Percentiles rank a stretch among this genome's conserved stretches.
Evolutionary conservation across 2,888 invertebrate species (phyloP).

Genomic region (Sesia bembeciformis): DNA sequence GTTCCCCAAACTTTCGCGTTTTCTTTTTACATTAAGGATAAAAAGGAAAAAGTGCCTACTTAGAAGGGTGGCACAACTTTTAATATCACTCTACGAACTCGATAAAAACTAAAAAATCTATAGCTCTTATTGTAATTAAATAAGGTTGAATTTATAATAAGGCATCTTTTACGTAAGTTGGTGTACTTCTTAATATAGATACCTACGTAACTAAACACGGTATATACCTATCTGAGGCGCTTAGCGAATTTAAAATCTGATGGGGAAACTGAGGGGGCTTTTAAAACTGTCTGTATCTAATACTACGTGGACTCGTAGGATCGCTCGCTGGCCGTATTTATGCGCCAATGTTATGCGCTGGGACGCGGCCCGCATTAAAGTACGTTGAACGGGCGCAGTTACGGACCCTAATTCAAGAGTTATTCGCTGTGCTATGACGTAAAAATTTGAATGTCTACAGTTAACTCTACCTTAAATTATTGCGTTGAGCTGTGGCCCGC

Average conservation of each 20-base stretch:
- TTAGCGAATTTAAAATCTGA: slow-evolving; percentile 57
- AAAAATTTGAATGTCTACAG: too few relatives aligned
- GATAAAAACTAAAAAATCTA: background rate
- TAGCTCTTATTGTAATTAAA: background rate
- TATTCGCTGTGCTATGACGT: too few relatives aligned
- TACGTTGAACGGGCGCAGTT: too few relatives aligned
- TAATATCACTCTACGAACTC: slow-evolving; percentile 37
- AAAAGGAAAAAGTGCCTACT: slow-evolving; percentile 56
- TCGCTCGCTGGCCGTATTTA: too few relatives aligned
- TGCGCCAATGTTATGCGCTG: too few relatives aligned
- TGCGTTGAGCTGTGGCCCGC: too few relatives aligned
- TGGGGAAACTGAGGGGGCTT: slow-evolving; percentile 15
- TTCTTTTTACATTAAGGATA: slow-evolving; percentile 69
- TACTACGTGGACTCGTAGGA: too few relatives aligned
- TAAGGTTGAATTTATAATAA: background rate
- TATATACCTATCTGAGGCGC: slow-evolving; percentile 34
- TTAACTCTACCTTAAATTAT: too few relatives aligned
- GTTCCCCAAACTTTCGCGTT: slow-evolving; percentile 61
- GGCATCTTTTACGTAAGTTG: background rate
- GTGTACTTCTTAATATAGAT: slow-evolving; percentile 34
- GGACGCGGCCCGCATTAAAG: too few relatives aligned
- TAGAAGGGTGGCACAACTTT: slow-evolving; percentile 69
- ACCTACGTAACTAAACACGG: background rate
- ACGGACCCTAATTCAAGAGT: too few relatives aligned
- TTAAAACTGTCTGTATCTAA: too few relatives aligned